phyloP scores from a whole-genome alignment of 2,113 vertebrate genomes.

The Psittacus erithacus region DNA sequence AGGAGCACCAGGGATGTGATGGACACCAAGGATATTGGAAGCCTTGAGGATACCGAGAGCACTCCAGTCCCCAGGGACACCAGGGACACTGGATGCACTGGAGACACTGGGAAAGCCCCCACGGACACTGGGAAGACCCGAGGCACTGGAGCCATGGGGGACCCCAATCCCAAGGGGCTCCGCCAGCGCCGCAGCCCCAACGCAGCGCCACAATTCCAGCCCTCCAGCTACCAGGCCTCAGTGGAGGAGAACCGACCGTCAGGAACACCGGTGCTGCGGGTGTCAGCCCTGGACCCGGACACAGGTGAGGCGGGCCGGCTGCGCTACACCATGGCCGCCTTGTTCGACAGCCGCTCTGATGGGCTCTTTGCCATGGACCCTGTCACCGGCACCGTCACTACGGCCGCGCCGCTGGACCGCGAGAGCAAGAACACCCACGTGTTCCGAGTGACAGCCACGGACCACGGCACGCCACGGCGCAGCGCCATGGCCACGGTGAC shows the following conservation, averaged over 20 bases:
- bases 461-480: slow-evolving; percentile 83
- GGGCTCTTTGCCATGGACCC: slow-evolving; percentile 85
- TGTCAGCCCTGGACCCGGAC: slow-evolving; percentile 86
- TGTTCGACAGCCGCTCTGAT: slow-evolving; percentile 94
- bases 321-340: slow-evolving; percentile 89
- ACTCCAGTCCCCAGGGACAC: background rate
- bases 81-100: too few relatives aligned
- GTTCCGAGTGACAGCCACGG: slow-evolving; percentile 87
- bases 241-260: slow-evolving; percentile 88
- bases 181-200: slow-evolving; percentile 84
- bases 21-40: too few relatives aligned
- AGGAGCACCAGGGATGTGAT: background rate
- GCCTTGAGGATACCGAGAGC: background rate
- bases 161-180: background rate
- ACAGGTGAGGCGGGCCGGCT: slow-evolving; percentile 87
- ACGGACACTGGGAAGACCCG: background rate
- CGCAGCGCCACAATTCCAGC: slow-evolving; percentile 89
- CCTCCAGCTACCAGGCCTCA: slow-evolving; percentile 91
- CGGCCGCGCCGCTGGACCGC: slow-evolving; percentile 83
- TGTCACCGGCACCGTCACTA: slow-evolving; percentile 81
- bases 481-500: slow-evolving; percentile 93
- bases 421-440: slow-evolving; percentile 95
- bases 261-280: slow-evolving; percentile 81
- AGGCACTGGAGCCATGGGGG: accelerated
- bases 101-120: background rate